Evolutionary conservation across 35 echinoderm and acorn worm genomes (phyloP).

Genomic region (Diadema setosum): DNA sequence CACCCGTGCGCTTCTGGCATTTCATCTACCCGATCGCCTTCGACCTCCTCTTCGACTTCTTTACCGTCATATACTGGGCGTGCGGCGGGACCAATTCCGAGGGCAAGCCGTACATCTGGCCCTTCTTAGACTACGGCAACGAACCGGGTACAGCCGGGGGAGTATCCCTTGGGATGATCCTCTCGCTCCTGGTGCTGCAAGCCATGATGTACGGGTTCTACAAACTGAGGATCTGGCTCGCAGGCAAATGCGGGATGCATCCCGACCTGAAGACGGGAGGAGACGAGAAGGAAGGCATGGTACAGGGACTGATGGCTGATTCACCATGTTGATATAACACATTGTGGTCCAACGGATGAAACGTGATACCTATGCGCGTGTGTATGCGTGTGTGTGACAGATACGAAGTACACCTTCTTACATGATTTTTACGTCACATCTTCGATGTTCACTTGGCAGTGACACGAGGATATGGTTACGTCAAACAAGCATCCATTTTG

Average conservation of each 20-base stretch:
- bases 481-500: too few species aligned
- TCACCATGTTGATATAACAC: slow-evolving; percentile 3
- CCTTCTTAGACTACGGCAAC: slow-evolving; percentile 30
- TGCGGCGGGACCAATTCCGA: slow-evolving; percentile 36
- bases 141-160: slow-evolving; percentile 6
- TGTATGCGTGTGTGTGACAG: too few species aligned
- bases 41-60: slow-evolving; percentile 20
- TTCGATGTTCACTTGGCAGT: too few species aligned
- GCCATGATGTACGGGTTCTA: slow-evolving; percentile 4
- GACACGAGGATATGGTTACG: too few species aligned
- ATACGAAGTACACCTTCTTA: too few species aligned
- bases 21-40: slow-evolving; percentile 43
- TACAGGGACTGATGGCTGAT: background rate
- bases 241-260: slow-evolving; percentile 9
- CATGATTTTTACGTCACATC: too few species aligned
- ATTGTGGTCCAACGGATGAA: too few species aligned
- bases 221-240: slow-evolving; percentile 5
- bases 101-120: slow-evolving; percentile 28
- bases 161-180: background rate
- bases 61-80: slow-evolving; percentile 43
- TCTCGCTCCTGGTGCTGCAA: background rate
- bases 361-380: too few species aligned
- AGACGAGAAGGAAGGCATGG: background rate
- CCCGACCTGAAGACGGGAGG: background rate
- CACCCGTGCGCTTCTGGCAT: slow-evolving; percentile 44